A percentile compares a stretch with the other conserved stretches of the same genome.
These are phyloP conservation scores for Esox lucius DNA, from an alignment of 2,797 vertebrate species.

Conservation along the genomic window DNA sequence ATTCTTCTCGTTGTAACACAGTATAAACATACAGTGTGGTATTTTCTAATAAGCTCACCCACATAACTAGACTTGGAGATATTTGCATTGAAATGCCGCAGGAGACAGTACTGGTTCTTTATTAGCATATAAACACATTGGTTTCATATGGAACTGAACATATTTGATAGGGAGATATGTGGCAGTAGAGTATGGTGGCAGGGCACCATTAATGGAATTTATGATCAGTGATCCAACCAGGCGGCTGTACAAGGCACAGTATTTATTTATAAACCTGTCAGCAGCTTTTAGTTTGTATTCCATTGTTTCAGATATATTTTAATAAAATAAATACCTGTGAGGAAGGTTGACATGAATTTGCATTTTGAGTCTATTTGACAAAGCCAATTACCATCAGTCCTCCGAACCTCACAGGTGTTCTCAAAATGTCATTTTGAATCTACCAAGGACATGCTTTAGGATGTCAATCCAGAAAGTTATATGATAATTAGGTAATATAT, in stretches of 20 bases:
- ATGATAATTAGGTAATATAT: neutral
- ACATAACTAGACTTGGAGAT: constrained; percentile 24
- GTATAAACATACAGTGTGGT: constrained; percentile 24
- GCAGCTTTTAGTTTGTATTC: constrained; percentile 43
- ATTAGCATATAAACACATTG: constrained; percentile 30
- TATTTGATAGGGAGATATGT: constrained; percentile 30
- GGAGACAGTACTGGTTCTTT: constrained; percentile 33
- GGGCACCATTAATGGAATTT: constrained; percentile 45
- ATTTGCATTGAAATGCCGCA: constrained; percentile 36
- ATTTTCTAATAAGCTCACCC: constrained; percentile 33
- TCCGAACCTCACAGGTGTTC: constrained; percentile 26
- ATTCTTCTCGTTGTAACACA: constrained; percentile 42
- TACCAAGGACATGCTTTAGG: no score
- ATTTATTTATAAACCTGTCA: constrained; percentile 62
- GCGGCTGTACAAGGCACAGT: constrained; percentile 17
- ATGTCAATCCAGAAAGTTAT: neutral
- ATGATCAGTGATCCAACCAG: constrained; percentile 46
- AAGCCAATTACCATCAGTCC: constrained; percentile 59
- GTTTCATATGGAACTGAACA: constrained; percentile 4
- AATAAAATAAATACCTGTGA: constrained; percentile 53
- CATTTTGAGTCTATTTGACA: constrained; percentile 59
- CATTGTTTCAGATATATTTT: constrained; percentile 47
- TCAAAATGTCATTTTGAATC: constrained; percentile 3
- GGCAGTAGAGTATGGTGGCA: neutral
- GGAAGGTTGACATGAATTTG: constrained; percentile 59